Evolutionary conservation across 2,113 vertebrate species (phyloP).

Genomic region (Pachypanchax playfairii): DNA sequence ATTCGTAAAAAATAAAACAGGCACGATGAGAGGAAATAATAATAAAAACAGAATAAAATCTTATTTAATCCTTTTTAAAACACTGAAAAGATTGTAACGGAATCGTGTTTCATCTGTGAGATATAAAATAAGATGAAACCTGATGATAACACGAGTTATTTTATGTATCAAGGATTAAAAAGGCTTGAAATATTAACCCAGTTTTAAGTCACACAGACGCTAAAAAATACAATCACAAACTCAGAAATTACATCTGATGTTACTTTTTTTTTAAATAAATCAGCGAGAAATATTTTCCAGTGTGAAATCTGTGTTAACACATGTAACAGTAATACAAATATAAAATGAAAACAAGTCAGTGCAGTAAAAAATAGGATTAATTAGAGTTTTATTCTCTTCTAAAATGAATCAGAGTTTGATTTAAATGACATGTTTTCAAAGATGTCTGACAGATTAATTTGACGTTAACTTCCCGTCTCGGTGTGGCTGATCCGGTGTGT

Average conservation of each 20-base stretch:
- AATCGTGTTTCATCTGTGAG: no score
- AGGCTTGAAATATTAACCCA: neutral
- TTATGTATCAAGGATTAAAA: no score
- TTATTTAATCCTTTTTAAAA: no score
- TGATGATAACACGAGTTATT: no score
- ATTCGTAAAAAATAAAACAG: no score
- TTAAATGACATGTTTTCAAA: neutral
- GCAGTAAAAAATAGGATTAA: neutral
- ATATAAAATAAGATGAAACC: no score
- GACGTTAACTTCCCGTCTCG: slow-evolving; percentile 62
- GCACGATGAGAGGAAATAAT: no score
- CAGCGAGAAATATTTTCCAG: neutral
- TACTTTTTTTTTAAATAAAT: neutral
- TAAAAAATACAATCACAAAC: slow-evolving; percentile 27
- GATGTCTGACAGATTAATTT: no score
- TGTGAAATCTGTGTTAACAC: no score
- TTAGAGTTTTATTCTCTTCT: neutral
- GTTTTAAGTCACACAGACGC: neutral
- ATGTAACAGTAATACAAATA: neutral
- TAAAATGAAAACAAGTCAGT: slow-evolving; percentile 2
- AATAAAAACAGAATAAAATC: no score
- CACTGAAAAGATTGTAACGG: no score
- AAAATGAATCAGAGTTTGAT: no score
- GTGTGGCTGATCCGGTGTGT: slow-evolving; percentile 35
- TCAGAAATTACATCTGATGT: neutral